Evolutionary conservation across 2,113 vertebrate genomes (phyloP), one percentile per base, ranked within the genome.

Genomic region (Chaetops frenatus): DNA sequence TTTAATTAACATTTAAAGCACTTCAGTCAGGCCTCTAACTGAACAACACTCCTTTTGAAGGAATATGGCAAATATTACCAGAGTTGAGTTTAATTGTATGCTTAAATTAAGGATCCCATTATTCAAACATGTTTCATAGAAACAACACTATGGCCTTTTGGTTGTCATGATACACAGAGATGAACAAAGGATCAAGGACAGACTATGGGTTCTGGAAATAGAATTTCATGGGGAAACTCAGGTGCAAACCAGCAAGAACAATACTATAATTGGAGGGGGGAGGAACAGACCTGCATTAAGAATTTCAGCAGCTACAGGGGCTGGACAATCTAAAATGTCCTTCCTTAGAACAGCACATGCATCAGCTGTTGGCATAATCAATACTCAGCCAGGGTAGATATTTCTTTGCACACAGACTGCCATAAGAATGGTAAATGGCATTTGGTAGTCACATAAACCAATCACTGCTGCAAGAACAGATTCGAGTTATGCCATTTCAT

Each of bases 1-100:
- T 96, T 84, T 95, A 93, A 97, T 94, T 96, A 97, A 96, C 86
- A 90, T 96, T 86, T 64, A 47, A 93, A 89, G 44, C 87, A 64
- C 78, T 95, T 95, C 90, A 84, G 76, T 80, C 92, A 84, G 35
- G 64, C 45, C 64, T 94, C 84, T 93, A 89, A 57, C 60, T 80
- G 58, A 97, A 90, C 69, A 94, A 94, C 38, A 69, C n/a, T 79
- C 28, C 51, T 70, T 83, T 64, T 47, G 65, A 96, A 97, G 70
- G 77, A 51, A 92, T 21, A 29, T 77, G 57, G 91, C 47, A 96
- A 92, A 73, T 79, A 80, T 5, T 29, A 92, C 57, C 29, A 17
- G 67, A 81, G 44, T 47, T 50, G 76, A 86, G 42, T 90, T 69
- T 61, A 71, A 40, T 23, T 71, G 20, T 33, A 42, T 69, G 66